Evolutionary conservation across 2,797 vertebrate species (phyloP).

Genomic region (Micropoecilia bifurca): DNA sequence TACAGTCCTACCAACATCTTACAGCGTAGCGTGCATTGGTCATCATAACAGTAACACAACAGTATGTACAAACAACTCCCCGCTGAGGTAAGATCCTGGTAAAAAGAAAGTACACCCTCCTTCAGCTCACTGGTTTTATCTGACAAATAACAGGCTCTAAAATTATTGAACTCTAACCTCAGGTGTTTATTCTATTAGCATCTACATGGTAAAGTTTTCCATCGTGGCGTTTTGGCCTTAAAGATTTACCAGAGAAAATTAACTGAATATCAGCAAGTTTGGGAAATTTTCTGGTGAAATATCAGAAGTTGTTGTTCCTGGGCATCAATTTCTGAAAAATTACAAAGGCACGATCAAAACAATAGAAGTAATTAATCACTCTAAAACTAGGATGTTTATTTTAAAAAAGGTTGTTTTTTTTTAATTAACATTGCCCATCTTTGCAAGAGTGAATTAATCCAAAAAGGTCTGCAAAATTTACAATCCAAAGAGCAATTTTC

Average conservation of each 20-base stretch:
- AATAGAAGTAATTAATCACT: neutral
- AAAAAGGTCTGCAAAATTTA: neutral
- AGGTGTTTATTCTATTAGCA: neutral
- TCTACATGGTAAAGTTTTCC: neutral
- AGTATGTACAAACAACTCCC: conserved; percentile 4
- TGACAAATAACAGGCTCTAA: neutral
- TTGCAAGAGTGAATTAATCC: neutral
- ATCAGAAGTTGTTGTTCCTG: neutral
- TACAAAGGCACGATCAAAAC: neutral
- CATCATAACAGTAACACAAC: neutral
- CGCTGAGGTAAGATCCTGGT: neutral
- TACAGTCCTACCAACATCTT: neutral
- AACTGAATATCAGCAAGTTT: neutral
- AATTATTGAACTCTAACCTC: neutral
- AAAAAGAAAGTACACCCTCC: neutral
- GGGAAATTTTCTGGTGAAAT: neutral
- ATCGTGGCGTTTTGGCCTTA: neutral
- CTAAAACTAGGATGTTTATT: neutral
- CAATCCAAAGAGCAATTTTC: no score
- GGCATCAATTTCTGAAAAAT: neutral
- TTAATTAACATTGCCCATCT: neutral
- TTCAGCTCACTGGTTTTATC: neutral
- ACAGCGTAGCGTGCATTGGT: neutral
- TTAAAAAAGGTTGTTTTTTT: neutral
- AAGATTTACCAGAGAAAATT: neutral